These are phyloP conservation scores for Lumbricus terrestris DNA, from an alignment of 2,888 invertebrate species.

Conservation along the genomic window DNA sequence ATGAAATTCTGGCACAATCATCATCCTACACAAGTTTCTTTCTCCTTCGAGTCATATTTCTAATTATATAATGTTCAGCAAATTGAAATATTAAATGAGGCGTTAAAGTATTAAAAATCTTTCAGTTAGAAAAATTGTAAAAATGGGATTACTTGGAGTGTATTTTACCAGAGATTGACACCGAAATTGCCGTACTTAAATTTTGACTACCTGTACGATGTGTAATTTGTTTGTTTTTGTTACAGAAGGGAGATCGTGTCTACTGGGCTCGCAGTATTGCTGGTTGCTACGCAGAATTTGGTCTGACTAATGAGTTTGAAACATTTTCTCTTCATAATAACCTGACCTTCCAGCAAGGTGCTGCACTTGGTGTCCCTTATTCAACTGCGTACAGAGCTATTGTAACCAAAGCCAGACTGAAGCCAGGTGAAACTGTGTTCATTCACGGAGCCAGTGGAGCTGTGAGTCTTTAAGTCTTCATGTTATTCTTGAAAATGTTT, in stretches of 20 bases:
- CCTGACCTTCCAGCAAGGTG: slow-evolving; percentile 63
- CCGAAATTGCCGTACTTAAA: neutral
- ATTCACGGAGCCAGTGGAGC: slow-evolving; percentile 66
- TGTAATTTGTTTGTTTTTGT: neutral
- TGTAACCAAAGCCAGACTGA: slow-evolving; percentile 56
- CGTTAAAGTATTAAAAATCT: no score
- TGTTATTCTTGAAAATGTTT: neutral
- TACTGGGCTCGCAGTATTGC: slow-evolving; percentile 47
- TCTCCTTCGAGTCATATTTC: no score
- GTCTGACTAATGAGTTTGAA: slow-evolving; percentile 50
- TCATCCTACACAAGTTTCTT: no score
- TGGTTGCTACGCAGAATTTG: slow-evolving; percentile 63
- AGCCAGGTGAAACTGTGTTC: slow-evolving; percentile 61
- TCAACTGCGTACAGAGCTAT: slow-evolving; percentile 66
- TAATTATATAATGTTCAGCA: no score
- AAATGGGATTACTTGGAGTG: no score
- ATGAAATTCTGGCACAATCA: no score
- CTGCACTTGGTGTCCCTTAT: slow-evolving; percentile 64
- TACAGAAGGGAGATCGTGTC: slow-evolving; percentile 61
- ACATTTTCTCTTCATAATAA: slow-evolving; percentile 58
- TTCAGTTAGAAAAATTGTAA: no score
- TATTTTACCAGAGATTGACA: no score
- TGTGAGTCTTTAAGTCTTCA: slow-evolving; percentile 44
- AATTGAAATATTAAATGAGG: no score
- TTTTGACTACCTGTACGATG: neutral